Conservation (phyloP, 2,888 invertebrate species). For the Oligia latruncula region DNA sequence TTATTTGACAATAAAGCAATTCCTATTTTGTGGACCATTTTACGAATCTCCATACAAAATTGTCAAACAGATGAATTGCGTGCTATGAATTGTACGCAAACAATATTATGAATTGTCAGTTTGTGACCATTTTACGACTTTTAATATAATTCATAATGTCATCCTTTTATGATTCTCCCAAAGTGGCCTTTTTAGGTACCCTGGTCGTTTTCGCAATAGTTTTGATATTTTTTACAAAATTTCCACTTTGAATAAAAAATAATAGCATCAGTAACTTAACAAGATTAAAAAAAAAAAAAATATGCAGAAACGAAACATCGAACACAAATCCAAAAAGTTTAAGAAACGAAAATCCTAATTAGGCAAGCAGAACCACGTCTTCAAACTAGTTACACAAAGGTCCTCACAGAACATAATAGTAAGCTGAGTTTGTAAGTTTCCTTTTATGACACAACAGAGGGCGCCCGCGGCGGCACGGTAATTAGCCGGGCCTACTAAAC, state of each 20-base stretch:
- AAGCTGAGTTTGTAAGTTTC: slow-evolving; percentile 54
- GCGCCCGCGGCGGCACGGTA: slow-evolving; percentile 46
- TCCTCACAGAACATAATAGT: slow-evolving; percentile 41
- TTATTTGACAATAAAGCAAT: too few relatives aligned
- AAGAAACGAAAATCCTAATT: background rate
- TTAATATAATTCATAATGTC: too few relatives aligned
- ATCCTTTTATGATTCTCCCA: too few relatives aligned
- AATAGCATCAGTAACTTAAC: background rate
- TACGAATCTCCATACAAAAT: too few relatives aligned
- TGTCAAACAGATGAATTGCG: too few relatives aligned
- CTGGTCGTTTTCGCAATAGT: too few relatives aligned
- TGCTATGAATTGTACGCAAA: too few relatives aligned
- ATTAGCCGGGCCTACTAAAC: slow-evolving; percentile 52
- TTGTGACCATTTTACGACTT: too few relatives aligned
- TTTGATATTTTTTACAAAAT: background rate
- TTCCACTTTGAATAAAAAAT: background rate
- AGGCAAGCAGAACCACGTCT: background rate
- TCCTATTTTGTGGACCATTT: too few relatives aligned
- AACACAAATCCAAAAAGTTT: background rate
- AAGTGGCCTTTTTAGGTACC: too few relatives aligned
- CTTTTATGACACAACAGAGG: slow-evolving; percentile 60
- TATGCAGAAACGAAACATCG: background rate
- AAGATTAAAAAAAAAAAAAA: background rate
- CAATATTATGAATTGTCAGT: too few relatives aligned
- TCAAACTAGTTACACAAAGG: slow-evolving; percentile 6